phyloP scores from a whole-genome alignment of 2,888 invertebrate species.

The Horisme vitalbata region DNA sequence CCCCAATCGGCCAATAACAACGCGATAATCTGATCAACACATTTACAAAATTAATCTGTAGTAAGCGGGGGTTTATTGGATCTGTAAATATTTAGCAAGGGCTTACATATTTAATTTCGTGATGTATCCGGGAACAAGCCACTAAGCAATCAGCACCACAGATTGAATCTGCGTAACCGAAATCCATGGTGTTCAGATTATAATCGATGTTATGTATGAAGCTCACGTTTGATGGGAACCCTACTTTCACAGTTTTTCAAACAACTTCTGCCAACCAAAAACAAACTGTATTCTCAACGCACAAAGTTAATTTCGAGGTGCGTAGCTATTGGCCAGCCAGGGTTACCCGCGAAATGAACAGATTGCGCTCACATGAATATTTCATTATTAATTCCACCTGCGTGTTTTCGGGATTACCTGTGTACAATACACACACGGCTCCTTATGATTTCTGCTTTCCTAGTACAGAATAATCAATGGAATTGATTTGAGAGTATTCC shows the following conservation, averaged over 20 bases:
- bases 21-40: conserved; percentile 2
- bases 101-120: conserved; percentile 6
- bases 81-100: conserved; percentile 16
- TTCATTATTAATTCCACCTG: conserved; percentile 52
- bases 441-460: conserved; percentile 24
- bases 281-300: conserved; percentile 34
- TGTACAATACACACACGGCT: conserved; percentile 12
- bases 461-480: conserved; percentile 12
- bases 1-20: background rate
- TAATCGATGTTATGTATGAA: conserved; percentile 56
- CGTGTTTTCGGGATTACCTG: conserved; percentile 19
- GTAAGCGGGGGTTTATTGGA: conserved; percentile 6
- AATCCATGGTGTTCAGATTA: conserved; percentile 60
- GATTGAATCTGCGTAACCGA: conserved; percentile 27
- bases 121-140: background rate
- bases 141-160: background rate
- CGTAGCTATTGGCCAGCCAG: conserved; percentile 4
- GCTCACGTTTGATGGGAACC: conserved; percentile 33
- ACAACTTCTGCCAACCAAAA: conserved; percentile 15
- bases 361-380: conserved; percentile 61
- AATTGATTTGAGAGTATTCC: no score
- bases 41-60: conserved; percentile 13
- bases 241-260: conserved; percentile 3
- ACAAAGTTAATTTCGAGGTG: conserved; percentile 35
- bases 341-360: conserved; percentile 44